Evolutionary conservation across 2,797 vertebrate genomes (phyloP), one percentile per base, ranked within the genome.

Genomic region (Acropternis orthonyx): DNA sequence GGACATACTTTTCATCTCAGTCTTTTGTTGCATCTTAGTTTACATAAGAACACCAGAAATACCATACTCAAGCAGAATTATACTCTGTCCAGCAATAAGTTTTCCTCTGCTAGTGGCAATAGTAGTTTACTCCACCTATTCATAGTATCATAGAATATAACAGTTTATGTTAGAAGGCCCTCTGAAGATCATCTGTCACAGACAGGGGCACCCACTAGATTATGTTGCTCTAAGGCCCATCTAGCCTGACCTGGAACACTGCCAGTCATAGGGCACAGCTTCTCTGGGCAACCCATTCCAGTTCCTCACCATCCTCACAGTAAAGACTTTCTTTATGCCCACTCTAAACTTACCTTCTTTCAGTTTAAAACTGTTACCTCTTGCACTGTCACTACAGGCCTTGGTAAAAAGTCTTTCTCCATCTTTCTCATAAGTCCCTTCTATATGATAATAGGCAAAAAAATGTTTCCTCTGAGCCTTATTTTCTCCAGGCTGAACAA

Each of bases 231-330:
- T 36, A 69, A 81, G 10, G 5, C 27, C 14, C 2, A 26, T 41
- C 9, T 13, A 54, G 10, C 16, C 32, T 34, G 13, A 24, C 7
- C 15, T 41, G 44, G 26, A 83, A 36, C 10, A 24, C 6, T 55
- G 46, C 24, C n/a, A 61, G 24, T 12, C 10, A 27, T 5, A 4
- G 3, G 18, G 3, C 16, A 37, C 30, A 55, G 0, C 2, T 22
- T 49, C 27, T 32, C 44, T 37, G n/a, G 12, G 4, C 3, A 58
- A 30, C 11, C 5, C 20, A 6, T 61, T 81, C 11, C 39, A 72
- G 8, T 41, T 14, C 14, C 30, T 59, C 10, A 37, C 4, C 12
- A 28, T 7, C 32, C 6, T 66, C 30, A 71, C 7, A 22, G 14
- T 66, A n/a, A n/a, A n/a, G n/a, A n/a, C n/a, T n/a, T 39, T 66